Base-by-base conservation (phyloP, 2,113 vertebrate genomes). In the Lophochroa leadbeateri region DNA sequence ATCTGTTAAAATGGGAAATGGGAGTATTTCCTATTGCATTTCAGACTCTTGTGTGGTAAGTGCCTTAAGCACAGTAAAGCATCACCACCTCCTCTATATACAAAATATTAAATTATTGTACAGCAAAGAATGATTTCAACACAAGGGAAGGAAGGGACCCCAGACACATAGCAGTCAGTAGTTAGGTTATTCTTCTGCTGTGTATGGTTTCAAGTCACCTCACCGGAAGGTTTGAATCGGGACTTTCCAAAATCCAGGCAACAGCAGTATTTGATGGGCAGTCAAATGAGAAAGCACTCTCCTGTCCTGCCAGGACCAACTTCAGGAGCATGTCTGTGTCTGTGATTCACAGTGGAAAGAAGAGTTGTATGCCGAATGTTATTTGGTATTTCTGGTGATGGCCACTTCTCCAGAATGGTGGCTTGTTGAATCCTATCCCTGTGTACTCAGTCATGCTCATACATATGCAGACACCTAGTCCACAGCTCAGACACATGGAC, bases 291-390 rank as follows among this genome's bases (percentile, higher is more conserved):
- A 69, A 74, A 75, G 25, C 11, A 25, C 24, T 69, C 13, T 41
- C 33, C 68, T 63, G 33, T 27, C 37, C 74, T 44, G 19, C 11
- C 23, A 71, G 72, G 18, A 25, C 11, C 46, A 41, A 47, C 33
- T 55, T 43, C 53, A 43, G 41, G 47, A 60, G 20, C 1, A 3
- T 1, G 0, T 43, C 17, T 2, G 1, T 21, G 52, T 61, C 35
- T 0, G 3, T 49, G 35, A 25, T 24, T 70, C 76, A 58, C 25
- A 57, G 50, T 33, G 11, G 14, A 39, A 77, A 64, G 10, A 14
- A 52, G 17, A 70, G 7, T 25, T 15, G 55, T 17, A 31, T 19
- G 43, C 63, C 43, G 44, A 61, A 61, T 3, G 11, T 69, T 13
- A 68, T 37, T 68, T 50, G 69, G 14, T 46, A 21, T 70, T 81